Conservation (phyloP, 2,797 vertebrate species). For the Loriculus beryllinus region DNA sequence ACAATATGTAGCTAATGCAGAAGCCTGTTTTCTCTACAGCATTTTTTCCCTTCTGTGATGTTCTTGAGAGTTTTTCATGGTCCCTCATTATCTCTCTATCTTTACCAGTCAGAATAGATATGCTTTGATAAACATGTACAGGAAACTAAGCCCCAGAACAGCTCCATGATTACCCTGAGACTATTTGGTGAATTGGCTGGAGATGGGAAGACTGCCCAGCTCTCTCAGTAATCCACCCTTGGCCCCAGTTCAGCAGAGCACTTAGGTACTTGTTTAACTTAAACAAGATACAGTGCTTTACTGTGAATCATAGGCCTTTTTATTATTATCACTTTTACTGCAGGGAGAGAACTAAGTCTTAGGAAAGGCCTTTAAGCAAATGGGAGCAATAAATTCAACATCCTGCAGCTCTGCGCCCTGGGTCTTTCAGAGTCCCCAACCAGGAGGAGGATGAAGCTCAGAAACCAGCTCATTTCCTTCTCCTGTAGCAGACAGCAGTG, state of each 20-base stretch:
- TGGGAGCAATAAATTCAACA: neutral
- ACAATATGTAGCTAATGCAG: neutral
- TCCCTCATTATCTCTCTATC: slow-evolving; percentile 7
- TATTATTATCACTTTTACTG: slow-evolving; percentile 30
- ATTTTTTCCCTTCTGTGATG: neutral
- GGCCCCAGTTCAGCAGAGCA: slow-evolving; percentile 44
- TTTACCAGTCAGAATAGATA: slow-evolving; percentile 23
- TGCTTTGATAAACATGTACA: neutral
- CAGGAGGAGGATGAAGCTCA: neutral
- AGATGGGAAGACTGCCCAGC: slow-evolving; percentile 45
- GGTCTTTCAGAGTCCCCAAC: neutral
- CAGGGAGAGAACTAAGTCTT: neutral
- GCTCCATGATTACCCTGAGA: slow-evolving; percentile 4
- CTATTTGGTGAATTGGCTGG: slow-evolving; percentile 42
- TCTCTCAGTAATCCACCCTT: slow-evolving; percentile 41
- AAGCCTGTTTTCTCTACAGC: neutral
- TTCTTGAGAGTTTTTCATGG: neutral
- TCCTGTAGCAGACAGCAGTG: neutral
- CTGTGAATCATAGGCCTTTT: slow-evolving; percentile 31
- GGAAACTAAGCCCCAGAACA: slow-evolving; percentile 39
- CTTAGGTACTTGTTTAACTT: slow-evolving; percentile 47
- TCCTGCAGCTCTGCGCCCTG: neutral
- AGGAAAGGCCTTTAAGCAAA: neutral
- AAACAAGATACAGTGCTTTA: slow-evolving; percentile 21
- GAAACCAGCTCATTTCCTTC: neutral